Evolutionary conservation across 2,888 invertebrate species (phyloP).

Genomic region (Eupithecia vulgata): DNA sequence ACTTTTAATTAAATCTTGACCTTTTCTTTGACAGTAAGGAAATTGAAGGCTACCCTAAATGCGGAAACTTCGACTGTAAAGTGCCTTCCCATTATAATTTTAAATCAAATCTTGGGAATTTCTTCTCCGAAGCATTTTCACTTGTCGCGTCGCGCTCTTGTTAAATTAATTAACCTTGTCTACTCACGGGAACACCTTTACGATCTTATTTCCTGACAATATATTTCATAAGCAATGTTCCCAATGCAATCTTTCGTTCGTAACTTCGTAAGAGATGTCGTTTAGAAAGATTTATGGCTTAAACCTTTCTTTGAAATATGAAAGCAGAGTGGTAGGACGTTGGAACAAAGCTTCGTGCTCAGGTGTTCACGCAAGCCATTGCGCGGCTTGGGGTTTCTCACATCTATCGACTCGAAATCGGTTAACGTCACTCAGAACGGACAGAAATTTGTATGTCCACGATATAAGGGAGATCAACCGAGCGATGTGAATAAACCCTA

Average conservation of each 20-base stretch:
- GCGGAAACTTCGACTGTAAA: slow-evolving; percentile 18
- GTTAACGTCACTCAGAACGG: slow-evolving; percentile 37
- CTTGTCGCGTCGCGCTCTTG: not conserved
- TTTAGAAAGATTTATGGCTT: slow-evolving; percentile 10
- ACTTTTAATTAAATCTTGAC: slow-evolving; percentile 31
- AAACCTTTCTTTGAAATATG: slow-evolving; percentile 23
- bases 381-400: slow-evolving; percentile 48
- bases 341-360: slow-evolving; percentile 34
- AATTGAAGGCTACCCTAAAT: slow-evolving; percentile 23
- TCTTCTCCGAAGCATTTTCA: slow-evolving; percentile 10
- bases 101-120: slow-evolving; percentile 22
- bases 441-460: not conserved
- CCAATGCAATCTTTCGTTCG: not conserved
- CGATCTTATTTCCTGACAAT: slow-evolving; percentile 4
- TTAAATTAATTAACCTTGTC: slow-evolving; percentile 12
- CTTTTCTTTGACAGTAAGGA: slow-evolving; percentile 26
- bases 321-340: slow-evolving; percentile 26
- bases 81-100: slow-evolving; percentile 21
- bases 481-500: not conserved
- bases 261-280: not conserved
- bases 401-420: not conserved
- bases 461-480: not conserved
- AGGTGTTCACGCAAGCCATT: slow-evolving; percentile 52
- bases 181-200: slow-evolving; percentile 8
- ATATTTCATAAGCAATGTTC: not conserved